Conservation (phyloP, 2,113 vertebrate genomes). For the Cheirogaleus medius region DNA sequence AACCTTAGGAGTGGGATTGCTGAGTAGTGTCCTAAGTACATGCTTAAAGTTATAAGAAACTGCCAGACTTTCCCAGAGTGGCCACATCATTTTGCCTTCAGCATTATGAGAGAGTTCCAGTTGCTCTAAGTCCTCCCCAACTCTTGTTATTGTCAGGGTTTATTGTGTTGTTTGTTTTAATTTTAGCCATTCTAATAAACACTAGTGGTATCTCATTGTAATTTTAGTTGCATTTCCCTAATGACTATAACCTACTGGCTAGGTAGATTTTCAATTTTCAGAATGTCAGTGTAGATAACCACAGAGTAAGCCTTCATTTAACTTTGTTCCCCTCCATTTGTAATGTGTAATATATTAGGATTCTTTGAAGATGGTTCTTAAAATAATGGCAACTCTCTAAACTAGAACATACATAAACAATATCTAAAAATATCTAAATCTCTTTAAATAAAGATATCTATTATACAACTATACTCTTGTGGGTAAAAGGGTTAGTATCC, state of each 20-base stretch:
- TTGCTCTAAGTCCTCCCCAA: not conserved
- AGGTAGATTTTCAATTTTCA: not conserved
- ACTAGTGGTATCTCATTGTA: not conserved
- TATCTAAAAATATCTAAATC: not conserved
- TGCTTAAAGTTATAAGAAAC: not conserved
- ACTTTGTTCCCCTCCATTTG: not conserved
- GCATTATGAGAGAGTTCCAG: not conserved
- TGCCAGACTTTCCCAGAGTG: not conserved
- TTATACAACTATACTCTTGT: not conserved
- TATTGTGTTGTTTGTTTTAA: not conserved
- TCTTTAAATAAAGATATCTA: not conserved
- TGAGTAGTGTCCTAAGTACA: not conserved
- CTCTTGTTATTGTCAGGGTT: not conserved
- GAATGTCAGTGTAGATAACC: not conserved
- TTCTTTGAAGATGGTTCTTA: constrained; percentile 24
- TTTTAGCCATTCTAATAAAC: not conserved
- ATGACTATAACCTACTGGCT: not conserved
- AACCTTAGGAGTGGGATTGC: not conserved
- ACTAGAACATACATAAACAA: not conserved
- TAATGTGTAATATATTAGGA: not conserved
- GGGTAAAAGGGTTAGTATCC: not conserved
- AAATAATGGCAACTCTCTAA: not conserved
- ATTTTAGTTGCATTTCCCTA: constrained; percentile 15
- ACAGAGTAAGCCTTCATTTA: not conserved
- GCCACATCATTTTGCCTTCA: not conserved